These are phyloP conservation scores for Mycalesis mineus DNA, from an alignment of 2,888 invertebrate species.

Conservation along the genomic window DNA sequence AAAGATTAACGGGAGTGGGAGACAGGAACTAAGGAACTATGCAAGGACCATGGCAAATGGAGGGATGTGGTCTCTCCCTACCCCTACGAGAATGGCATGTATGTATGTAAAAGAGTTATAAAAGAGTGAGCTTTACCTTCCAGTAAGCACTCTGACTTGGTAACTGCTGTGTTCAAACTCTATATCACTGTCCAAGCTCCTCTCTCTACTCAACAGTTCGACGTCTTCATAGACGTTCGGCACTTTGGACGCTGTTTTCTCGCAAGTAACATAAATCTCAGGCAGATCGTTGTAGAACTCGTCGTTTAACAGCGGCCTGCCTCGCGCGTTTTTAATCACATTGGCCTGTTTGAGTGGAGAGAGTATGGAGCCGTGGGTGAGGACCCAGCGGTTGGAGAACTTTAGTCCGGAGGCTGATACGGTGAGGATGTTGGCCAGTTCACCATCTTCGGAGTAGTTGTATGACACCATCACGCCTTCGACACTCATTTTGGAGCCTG, in stretches of 20 bases:
- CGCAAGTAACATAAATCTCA: slow-evolving; percentile 68
- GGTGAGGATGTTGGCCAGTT: slow-evolving; percentile 66
- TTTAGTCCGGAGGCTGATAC: slow-evolving; percentile 74
- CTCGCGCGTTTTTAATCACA: slow-evolving; percentile 54
- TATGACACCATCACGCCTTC: slow-evolving; percentile 74
- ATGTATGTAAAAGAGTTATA: too few species aligned
- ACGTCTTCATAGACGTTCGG: slow-evolving; percentile 51
- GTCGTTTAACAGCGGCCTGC: slow-evolving; percentile 61
- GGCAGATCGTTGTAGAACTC: slow-evolving; percentile 66
- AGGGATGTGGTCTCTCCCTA: too few species aligned
- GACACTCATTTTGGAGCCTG: slow-evolving; percentile 54
- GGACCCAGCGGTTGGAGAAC: slow-evolving; percentile 73
- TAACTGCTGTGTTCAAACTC: slow-evolving; percentile 65
- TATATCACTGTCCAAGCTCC: slow-evolving; percentile 42
- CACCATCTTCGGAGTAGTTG: slow-evolving; percentile 61
- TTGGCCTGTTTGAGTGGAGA: slow-evolving; percentile 64
- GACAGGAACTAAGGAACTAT: too few species aligned
- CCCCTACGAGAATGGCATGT: too few species aligned
- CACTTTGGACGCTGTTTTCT: slow-evolving; percentile 44
- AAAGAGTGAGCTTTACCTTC: too few species aligned
- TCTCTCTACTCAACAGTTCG: slow-evolving; percentile 55
- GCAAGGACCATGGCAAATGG: too few species aligned
- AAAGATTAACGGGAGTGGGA: too few species aligned
- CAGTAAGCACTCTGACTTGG: slow-evolving; percentile 62
- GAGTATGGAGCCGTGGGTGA: slow-evolving; percentile 74